phyloP scores from a whole-genome alignment of 2,113 vertebrate genomes.

The Balaeniceps rex region DNA sequence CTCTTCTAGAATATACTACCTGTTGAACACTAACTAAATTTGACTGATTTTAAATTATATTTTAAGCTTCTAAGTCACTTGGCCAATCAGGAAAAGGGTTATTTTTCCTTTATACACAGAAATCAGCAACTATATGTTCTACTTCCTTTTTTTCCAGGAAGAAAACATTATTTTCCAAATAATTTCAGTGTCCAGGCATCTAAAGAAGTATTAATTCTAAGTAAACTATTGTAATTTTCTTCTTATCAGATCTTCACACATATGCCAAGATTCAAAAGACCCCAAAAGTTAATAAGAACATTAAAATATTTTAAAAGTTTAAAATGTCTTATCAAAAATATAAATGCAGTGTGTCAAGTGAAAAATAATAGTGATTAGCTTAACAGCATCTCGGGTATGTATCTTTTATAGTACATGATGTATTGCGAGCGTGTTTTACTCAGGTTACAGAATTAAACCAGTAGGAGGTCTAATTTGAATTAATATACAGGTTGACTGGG shows the following conservation, averaged over 20 bases:
- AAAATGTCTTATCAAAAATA: background rate
- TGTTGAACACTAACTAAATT: background rate
- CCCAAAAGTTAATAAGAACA: background rate
- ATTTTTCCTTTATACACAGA: background rate
- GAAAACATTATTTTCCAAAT: background rate
- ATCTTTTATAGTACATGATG: background rate
- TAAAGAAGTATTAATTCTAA: background rate
- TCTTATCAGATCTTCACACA: background rate
- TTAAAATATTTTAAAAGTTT: background rate
- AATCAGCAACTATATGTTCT: background rate
- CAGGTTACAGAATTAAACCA: constrained; percentile 31
- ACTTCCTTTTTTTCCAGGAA: background rate
- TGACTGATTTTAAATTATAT: background rate
- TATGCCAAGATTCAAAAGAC: background rate
- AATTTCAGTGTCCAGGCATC: background rate
- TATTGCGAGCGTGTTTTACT: background rate
- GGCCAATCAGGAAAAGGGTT: background rate
- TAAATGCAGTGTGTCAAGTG: constrained; percentile 15
- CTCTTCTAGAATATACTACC: background rate
- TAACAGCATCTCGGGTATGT: background rate
- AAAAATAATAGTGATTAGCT: constrained; percentile 41
- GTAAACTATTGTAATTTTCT: background rate
- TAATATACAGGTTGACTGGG: constrained; percentile 33
- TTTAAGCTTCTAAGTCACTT: background rate
- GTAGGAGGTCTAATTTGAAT: constrained; percentile 40